A percentile compares a stretch with the other conserved stretches of the same genome.
Conservation (phyloP, 2,888 invertebrate species). For the Synergus laeviventris region DNA sequence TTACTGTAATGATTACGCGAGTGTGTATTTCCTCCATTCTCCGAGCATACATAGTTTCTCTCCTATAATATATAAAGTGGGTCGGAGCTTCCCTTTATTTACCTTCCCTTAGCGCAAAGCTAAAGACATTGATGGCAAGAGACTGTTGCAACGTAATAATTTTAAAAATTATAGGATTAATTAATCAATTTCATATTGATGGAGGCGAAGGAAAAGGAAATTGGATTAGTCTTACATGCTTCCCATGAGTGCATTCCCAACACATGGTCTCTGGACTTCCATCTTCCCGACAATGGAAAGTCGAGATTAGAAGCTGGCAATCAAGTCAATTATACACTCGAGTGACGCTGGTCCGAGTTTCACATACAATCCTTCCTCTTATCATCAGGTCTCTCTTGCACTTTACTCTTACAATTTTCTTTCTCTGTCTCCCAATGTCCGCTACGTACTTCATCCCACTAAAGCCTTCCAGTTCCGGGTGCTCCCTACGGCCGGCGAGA, state of each 20-base stretch:
- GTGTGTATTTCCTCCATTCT: slow-evolving; percentile 41
- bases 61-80: neutral
- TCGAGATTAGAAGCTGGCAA: slow-evolving; percentile 75
- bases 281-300: slow-evolving; percentile 64
- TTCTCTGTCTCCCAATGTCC: slow-evolving; percentile 50
- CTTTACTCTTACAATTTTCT: slow-evolving; percentile 44
- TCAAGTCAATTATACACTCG: slow-evolving; percentile 76
- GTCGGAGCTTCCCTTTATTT: neutral
- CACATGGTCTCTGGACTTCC: slow-evolving; percentile 21
- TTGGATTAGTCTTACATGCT: neutral
- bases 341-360: slow-evolving; percentile 73
- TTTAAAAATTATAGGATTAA: neutral
- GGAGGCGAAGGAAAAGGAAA: neutral
- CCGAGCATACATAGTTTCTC: neutral
- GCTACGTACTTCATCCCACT: slow-evolving; percentile 58
- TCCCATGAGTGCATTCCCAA: neutral
- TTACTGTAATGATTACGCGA: slow-evolving; percentile 44
- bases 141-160: neutral
- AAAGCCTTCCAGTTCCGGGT: slow-evolving; percentile 62
- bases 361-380: slow-evolving; percentile 55
- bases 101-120: neutral
- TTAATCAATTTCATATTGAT: neutral
- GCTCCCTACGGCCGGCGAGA: slow-evolving; percentile 60
- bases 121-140: neutral
- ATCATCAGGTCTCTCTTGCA: slow-evolving; percentile 48